A percentile compares a stretch with the other conserved stretches of the same genome.
Conservation (phyloP, 1,140 invertebrate species). For the Pogonus chalceus region DNA sequence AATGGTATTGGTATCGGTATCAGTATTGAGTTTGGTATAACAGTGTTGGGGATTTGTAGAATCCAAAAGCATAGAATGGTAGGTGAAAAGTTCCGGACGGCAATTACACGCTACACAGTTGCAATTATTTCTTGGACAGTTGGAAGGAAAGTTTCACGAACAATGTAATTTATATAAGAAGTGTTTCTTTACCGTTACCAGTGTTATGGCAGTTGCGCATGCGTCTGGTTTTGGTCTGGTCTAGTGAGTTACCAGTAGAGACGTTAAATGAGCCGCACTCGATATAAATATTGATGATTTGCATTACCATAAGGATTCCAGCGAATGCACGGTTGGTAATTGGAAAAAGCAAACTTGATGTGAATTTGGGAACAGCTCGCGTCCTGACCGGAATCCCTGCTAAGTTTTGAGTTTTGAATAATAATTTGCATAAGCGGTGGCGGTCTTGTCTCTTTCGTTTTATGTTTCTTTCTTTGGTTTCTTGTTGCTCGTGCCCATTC, state of each 20-base stretch:
- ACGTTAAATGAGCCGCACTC: neutral
- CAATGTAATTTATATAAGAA: neutral
- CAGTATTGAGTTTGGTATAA: no score
- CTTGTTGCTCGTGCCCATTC: neutral
- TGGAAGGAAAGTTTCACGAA: neutral
- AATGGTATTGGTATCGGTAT: neutral
- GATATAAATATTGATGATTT: conserved; percentile 7
- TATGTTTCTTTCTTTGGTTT: neutral
- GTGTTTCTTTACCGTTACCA: no score
- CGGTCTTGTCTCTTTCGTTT: neutral
- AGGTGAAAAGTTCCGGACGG: neutral
- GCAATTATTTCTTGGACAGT: conserved; percentile 7
- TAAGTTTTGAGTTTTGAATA: neutral
- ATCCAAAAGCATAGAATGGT: no score
- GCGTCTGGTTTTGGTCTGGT: neutral
- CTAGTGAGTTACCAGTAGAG: neutral
- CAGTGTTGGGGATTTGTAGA: no score
- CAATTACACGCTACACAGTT: neutral
- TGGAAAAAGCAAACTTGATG: conserved; percentile 1
- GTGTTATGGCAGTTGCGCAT: neutral
- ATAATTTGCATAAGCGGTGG: neutral
- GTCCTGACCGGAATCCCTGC: neutral
- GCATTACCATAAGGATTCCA: neutral
- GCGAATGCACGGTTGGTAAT: neutral
- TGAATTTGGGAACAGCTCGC: neutral